Conservation (phyloP, 2,797 vertebrate genomes). For the Centroberyx gerrardi region DNA sequence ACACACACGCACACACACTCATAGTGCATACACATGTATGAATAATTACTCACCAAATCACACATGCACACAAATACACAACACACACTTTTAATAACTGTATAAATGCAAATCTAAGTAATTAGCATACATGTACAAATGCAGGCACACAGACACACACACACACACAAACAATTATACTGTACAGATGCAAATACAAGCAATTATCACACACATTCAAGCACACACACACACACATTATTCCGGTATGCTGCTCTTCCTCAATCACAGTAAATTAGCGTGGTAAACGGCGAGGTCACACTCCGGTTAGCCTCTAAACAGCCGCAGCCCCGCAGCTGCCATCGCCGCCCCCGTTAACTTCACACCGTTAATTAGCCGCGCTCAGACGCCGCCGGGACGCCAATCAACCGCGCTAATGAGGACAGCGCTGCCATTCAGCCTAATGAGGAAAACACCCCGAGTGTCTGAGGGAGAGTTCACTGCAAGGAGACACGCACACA, state of each 20-base stretch:
- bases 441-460: constrained; percentile 51
- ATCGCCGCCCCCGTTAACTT: constrained; percentile 31
- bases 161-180: constrained; percentile 6
- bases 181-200: constrained; percentile 37
- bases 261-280: constrained; percentile 31
- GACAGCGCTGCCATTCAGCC: constrained; percentile 39
- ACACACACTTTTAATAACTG: neutral
- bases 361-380: constrained; percentile 63
- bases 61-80: neutral
- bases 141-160: neutral
- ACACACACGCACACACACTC: neutral
- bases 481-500: constrained; percentile 26
- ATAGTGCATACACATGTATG: neutral
- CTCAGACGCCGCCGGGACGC: constrained; percentile 10
- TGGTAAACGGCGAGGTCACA: constrained; percentile 41
- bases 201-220: constrained; percentile 29
- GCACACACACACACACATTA: neutral
- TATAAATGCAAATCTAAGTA: constrained; percentile 20
- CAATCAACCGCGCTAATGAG: constrained; percentile 66
- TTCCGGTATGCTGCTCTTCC: neutral
- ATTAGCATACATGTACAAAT: constrained; percentile 14
- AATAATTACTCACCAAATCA: constrained; percentile 8
- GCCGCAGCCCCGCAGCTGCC: constrained; percentile 40
- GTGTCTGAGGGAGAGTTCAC: constrained; percentile 42
- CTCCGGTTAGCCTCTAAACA: constrained; percentile 35